A percentile compares a stretch with the other conserved stretches of the same genome.
phyloP scores from a whole-genome alignment of 2,888 invertebrate genomes.

The Noctuana brunneofusca region DNA sequence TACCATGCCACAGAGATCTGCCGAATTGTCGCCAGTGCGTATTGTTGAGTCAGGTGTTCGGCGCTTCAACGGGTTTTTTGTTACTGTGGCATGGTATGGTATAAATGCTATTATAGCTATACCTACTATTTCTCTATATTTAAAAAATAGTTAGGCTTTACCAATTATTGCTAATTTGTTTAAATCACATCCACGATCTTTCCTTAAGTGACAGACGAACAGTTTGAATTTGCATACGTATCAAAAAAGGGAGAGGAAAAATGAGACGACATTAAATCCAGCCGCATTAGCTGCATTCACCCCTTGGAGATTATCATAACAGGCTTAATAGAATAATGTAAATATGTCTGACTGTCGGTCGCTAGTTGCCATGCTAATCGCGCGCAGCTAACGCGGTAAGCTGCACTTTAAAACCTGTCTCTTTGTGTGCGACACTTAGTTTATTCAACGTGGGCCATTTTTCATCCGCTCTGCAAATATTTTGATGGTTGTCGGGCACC shows the following conservation, averaged over 20 bases:
- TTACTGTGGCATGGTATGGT: too few relatives aligned
- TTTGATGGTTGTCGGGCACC: constrained; percentile 64
- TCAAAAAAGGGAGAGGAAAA: constrained; percentile 53
- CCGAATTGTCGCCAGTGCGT: constrained; percentile 65
- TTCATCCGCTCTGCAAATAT: constrained; percentile 76
- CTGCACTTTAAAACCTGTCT: constrained; percentile 69
- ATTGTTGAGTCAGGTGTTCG: constrained; percentile 55
- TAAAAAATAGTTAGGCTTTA: too few relatives aligned
- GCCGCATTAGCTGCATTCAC: constrained; percentile 66
- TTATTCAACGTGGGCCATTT: constrained; percentile 66
- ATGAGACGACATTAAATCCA: constrained; percentile 60
- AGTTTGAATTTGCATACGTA: constrained; percentile 45
- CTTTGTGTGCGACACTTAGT: constrained; percentile 59
- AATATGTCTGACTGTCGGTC: constrained; percentile 59
- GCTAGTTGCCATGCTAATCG: constrained; percentile 73
- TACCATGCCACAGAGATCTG: constrained; percentile 70
- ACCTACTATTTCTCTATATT: too few relatives aligned
- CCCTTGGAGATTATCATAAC: constrained; percentile 73
- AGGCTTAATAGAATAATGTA: constrained; percentile 76
- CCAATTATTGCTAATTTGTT: too few relatives aligned
- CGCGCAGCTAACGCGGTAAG: constrained; percentile 63
- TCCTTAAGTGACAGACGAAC: constrained; percentile 17
- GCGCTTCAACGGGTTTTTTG: constrained; percentile 13
- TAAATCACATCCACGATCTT: constrained; percentile 9
- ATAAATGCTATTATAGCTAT: not conserved